Base-by-base conservation (phyloP, 2,888 invertebrate species). In the Xylota sylvarum region DNA sequence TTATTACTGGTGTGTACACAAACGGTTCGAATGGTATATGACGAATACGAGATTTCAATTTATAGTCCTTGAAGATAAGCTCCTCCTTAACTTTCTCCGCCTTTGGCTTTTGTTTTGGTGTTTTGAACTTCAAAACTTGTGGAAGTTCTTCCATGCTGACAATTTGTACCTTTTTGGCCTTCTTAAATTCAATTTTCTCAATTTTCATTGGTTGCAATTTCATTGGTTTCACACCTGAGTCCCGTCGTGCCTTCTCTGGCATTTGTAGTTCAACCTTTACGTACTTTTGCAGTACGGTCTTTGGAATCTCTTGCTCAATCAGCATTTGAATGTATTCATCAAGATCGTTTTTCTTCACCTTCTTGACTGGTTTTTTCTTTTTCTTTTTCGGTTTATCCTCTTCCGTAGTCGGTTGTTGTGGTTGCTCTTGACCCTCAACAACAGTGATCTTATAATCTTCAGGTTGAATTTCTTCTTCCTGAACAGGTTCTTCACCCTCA, bases 1-100 rank as follows among this genome's bases (percentile, higher is more conserved):
- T 88, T 10, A 90, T 86, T 5, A 82, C 88, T 37, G 81, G 89
- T 5, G 90, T 90, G 87, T 91, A 91, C 55, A 90, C 91, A 81
- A 93, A 92, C 4, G 96, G 94, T 12, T 96, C 95, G 93, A 95
- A 96, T 83, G 95, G 95, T 60, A 92, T 91, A 88, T 94, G 94
- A 50, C 93, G 93, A n/a, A 96, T 95, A 88, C 95, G 94, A 90
- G 96, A 96, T 89, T 95, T 96, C 0, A 97, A 92, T 89, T 95
- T 93, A 67, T 96, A 93, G 91, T 95, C 96, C 0, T 95, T 96
- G 73, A 96, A 91, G 88, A 94, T 94, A 9, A 94, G 93, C 86
- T 93, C 92, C 9, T 92, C 91, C 19, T 92, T 89, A 2, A 94
- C 93, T 90, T 95, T 96, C 12, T 90, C 89, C n/a, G 88, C 89